Evolutionary conservation across 2,797 vertebrate genomes (phyloP).

Genomic region (Pipistrellus pygmaeus): DNA sequence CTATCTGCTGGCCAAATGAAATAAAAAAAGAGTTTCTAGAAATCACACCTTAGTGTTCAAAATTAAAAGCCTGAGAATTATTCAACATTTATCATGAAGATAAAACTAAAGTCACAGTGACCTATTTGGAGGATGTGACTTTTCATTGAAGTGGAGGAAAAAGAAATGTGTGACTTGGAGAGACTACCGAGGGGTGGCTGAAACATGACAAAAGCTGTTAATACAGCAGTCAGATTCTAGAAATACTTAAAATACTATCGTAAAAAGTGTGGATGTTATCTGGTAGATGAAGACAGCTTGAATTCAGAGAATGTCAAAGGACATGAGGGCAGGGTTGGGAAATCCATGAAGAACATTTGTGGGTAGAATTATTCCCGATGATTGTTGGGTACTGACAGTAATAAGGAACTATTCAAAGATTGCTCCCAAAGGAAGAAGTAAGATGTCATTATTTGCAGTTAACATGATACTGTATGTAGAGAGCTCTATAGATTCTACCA

Average conservation of each 20-base stretch:
- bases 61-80: slow-evolving; percentile 50
- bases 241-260: not conserved
- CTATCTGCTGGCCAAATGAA: slow-evolving; percentile 5
- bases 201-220: slow-evolving; percentile 44
- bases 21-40: slow-evolving; percentile 32
- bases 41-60: slow-evolving; percentile 27
- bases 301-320: not conserved
- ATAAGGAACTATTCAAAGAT: not conserved
- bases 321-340: not conserved
- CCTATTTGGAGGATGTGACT: not conserved
- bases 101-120: not conserved
- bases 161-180: not conserved
- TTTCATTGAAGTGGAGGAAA: not conserved
- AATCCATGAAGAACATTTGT: not conserved
- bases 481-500: not conserved
- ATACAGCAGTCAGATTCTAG: not conserved
- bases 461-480: not conserved
- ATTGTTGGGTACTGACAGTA: not conserved
- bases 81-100: slow-evolving; percentile 7
- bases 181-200: not conserved
- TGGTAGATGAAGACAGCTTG: not conserved
- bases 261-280: not conserved
- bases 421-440: not conserved
- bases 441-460: not conserved
- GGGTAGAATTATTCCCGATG: not conserved